Percentiles rank a stretch among this genome's conserved stretches.
phyloP scores from a whole-genome alignment of 2,797 vertebrate species.

The Florisuga fusca region DNA sequence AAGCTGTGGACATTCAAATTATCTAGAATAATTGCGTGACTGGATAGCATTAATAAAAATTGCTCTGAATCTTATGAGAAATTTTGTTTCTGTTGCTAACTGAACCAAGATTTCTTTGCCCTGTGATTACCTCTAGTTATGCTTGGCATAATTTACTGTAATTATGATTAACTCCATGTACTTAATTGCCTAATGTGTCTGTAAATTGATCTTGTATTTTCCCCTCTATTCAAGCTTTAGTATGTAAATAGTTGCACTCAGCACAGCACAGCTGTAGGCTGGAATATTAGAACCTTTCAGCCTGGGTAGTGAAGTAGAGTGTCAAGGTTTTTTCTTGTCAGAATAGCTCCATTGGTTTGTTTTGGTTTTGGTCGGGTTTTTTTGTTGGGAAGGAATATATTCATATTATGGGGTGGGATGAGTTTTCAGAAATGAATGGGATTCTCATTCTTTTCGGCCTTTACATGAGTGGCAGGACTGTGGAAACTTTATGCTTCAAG shows the following conservation, averaged over 20 bases:
- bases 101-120: constrained; percentile 57
- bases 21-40: constrained; percentile 8
- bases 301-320: neutral
- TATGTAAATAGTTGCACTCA: neutral
- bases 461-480: neutral
- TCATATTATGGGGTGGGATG: neutral
- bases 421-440: neutral
- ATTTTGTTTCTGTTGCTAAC: constrained; percentile 35
- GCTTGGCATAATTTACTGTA: constrained; percentile 49
- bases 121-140: constrained; percentile 59
- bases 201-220: constrained; percentile 19
- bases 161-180: constrained; percentile 49
- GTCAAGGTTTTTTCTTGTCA: neutral
- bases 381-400: neutral
- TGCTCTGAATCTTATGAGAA: constrained; percentile 33
- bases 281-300: neutral
- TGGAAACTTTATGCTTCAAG: neutral
- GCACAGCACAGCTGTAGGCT: neutral
- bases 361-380: neutral
- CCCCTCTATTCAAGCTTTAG: neutral
- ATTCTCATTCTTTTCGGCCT: neutral
- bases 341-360: neutral
- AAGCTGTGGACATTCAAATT: neutral
- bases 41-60: neutral
- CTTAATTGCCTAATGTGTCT: constrained; percentile 1